phyloP scores from a whole-genome alignment of 2,797 vertebrate genomes.

The Notolepis coatsorum region DNA sequence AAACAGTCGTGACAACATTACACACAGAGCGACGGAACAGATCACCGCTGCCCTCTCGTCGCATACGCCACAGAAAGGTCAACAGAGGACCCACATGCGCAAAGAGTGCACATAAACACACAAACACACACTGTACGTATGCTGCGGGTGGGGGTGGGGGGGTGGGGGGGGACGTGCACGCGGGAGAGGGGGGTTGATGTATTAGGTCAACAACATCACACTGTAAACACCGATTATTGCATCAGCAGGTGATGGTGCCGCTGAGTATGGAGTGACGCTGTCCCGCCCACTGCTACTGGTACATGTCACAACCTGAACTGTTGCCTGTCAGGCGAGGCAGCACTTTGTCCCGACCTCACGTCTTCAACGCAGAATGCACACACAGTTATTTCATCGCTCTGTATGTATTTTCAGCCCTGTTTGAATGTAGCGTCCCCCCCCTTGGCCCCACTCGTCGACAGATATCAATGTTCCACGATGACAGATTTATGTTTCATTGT shows the following conservation, averaged over 20 bases:
- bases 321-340: slow-evolving; percentile 42
- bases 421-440: slow-evolving; percentile 45
- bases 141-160: too few relatives aligned
- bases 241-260: slow-evolving; percentile 47
- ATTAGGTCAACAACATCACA: slow-evolving; percentile 27
- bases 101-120: too few relatives aligned
- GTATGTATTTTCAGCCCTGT: slow-evolving; percentile 59
- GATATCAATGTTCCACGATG: slow-evolving; percentile 58
- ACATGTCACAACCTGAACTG: slow-evolving; percentile 76
- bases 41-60: slow-evolving; percentile 13
- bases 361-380: slow-evolving; percentile 51
- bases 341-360: slow-evolving; percentile 44
- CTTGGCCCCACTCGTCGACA: slow-evolving; percentile 37
- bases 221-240: slow-evolving; percentile 50
- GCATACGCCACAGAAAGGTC: slow-evolving; percentile 35
- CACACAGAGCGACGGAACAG: background rate
- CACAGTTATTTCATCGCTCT: slow-evolving; percentile 1
- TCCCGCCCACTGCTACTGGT: slow-evolving; percentile 70
- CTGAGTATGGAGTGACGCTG: slow-evolving; percentile 50
- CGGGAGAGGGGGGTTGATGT: background rate
- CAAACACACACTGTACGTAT: too few relatives aligned
- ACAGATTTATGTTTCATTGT: slow-evolving; percentile 40
- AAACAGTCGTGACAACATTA: slow-evolving; percentile 47
- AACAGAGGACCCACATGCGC: background rate
- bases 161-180: background rate